phyloP scores from a whole-genome alignment of 2,888 invertebrate species.

The Lasioglossum vierecki region DNA sequence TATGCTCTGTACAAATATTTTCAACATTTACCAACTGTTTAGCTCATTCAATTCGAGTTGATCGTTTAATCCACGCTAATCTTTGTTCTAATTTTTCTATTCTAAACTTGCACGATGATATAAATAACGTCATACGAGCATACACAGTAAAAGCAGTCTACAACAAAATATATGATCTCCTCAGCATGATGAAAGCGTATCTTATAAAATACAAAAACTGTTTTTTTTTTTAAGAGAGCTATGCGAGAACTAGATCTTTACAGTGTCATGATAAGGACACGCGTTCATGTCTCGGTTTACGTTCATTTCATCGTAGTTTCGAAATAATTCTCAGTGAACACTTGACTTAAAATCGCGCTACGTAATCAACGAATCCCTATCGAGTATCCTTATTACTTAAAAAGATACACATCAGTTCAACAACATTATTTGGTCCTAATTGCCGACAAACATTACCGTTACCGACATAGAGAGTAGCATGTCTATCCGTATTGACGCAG shows the following conservation, averaged over 20 bases:
- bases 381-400: constrained; percentile 48
- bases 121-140: constrained; percentile 36
- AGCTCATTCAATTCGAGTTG: neutral
- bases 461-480: constrained; percentile 46
- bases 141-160: constrained; percentile 37
- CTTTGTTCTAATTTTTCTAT: constrained; percentile 2
- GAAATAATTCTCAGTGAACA: constrained; percentile 36
- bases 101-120: neutral
- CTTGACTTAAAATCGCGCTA: constrained; percentile 43
- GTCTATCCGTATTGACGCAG: constrained; percentile 54
- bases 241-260: constrained; percentile 43
- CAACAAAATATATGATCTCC: constrained; percentile 42
- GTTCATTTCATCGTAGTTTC: constrained; percentile 4
- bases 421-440: constrained; percentile 68
- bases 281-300: neutral
- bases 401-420: constrained; percentile 52
- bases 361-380: constrained; percentile 44
- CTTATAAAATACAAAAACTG: constrained; percentile 44
- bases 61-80: neutral
- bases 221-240: constrained; percentile 48
- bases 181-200: constrained; percentile 36
- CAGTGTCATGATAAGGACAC: constrained; percentile 18
- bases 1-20: constrained; percentile 17
- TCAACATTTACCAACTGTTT: neutral
- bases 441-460: constrained; percentile 41